Conservation (phyloP, 2,888 invertebrate genomes). For the Aspidiotus destructor region DNA sequence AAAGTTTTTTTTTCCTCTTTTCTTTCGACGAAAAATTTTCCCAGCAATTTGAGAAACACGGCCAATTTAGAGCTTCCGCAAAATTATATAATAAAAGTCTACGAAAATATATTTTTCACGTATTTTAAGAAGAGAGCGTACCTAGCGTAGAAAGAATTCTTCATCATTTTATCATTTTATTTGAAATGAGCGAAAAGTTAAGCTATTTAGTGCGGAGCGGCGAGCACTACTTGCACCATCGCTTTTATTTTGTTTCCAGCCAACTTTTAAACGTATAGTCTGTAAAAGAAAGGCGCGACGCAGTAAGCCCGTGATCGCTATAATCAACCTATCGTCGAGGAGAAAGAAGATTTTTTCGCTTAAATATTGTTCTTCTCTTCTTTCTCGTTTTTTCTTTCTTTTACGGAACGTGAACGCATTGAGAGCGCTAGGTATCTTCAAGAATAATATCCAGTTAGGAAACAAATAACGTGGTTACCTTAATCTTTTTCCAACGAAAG, state of each 20-base stretch:
- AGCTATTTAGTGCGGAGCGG: not conserved
- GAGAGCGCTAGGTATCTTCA: not conserved
- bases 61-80: not conserved
- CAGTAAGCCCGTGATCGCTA: not conserved
- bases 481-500: not conserved
- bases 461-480: not conserved
- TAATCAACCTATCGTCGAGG: not conserved
- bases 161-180: constrained; percentile 4
- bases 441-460: constrained; percentile 2
- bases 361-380: not conserved
- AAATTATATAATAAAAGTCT: constrained; percentile 1
- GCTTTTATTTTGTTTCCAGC: no score
- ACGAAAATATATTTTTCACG: constrained; percentile 4
- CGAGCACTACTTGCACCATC: no score
- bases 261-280: no score
- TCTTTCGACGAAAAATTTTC: not conserved
- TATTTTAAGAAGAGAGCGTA: not conserved
- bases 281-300: not conserved
- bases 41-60: constrained; percentile 1
- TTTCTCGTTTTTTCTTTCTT: no score
- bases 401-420: no score
- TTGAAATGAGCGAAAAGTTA: not conserved
- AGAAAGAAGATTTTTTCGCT: not conserved
- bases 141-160: not conserved
- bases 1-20: no score